Evolutionary conservation across 2,113 vertebrate species (phyloP), one percentile per base, ranked within the genome.

Genomic region (Panthera leo): DNA sequence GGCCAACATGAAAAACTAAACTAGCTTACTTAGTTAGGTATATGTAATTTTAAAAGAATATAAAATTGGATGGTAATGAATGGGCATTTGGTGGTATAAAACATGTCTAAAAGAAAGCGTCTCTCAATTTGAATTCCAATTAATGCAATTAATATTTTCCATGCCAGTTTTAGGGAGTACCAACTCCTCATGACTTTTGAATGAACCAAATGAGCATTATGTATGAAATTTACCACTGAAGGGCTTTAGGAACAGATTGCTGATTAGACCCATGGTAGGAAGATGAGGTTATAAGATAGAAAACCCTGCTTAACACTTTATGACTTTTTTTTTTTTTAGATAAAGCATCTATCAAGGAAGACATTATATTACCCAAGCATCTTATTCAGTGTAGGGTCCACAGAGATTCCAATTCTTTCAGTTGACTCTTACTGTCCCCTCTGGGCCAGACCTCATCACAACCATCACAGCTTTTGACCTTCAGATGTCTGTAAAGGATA

Each of bases 1-100:
- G 73, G 88, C 97, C 96, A 98, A n/a, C 1, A 83, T 71, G 89
- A 97, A 98, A 97, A 97, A 97, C 91, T 45, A 91, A 96, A 39
- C 96, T 98, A 97, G n/a, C 53, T 92, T 89, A 89, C 42, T 68
- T 53, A 85, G 27, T 67, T 51, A 85, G 29, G 42, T 70, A 89
- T 87, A n/a, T 92, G 55, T 51, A 53, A 97, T 96, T 96, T 58
- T 61, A 82, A 97, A 97, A 90, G 94, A 98, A 97, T 68, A 68
- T 73, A 97, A 96, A 95, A 68, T 16, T 21, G 12, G 55, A 94
- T 88, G 86, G 58, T 36, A 91, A 48, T 5, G 15, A 29, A 80
- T 16, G 15, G 48, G 67, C 90, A 98, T 82, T 88, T 45, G 2
- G 73, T 92, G 39, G 79, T 31, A 89, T 58, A 75, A 98, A 97